These are phyloP conservation scores for Psittacus erithacus DNA, from an alignment of 2,113 vertebrate species.

Conservation along the genomic window DNA sequence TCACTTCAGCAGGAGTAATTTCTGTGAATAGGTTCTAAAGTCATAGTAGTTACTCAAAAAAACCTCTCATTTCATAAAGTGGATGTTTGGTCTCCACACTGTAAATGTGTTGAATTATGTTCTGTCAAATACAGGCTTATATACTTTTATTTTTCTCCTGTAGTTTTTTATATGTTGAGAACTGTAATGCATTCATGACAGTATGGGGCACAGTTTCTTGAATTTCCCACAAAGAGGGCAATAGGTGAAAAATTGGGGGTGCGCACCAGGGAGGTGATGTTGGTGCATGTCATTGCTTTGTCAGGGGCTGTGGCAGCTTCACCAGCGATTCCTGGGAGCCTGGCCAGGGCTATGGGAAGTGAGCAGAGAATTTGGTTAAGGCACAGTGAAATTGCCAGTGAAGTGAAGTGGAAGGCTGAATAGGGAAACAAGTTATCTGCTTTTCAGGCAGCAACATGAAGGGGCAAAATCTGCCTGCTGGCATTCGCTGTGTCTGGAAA, in stretches of 20 bases:
- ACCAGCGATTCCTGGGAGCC: background rate
- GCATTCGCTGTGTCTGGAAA: background rate
- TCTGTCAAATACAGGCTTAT: background rate
- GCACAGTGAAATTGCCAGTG: background rate
- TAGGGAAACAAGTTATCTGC: background rate
- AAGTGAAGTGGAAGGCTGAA: background rate
- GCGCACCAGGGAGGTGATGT: background rate
- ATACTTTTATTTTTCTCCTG: background rate
- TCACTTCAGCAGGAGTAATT: constrained; percentile 22
- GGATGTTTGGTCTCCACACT: background rate
- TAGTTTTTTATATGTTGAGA: background rate
- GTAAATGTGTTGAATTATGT: constrained; percentile 36
- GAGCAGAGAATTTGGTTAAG: background rate
- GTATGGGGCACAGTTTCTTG: background rate
- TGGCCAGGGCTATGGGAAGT: background rate
- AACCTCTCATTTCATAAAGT: constrained; percentile 24
- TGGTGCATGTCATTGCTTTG: background rate
- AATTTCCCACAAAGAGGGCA: constrained; percentile 22
- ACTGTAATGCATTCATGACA: background rate
- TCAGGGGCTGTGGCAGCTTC: background rate
- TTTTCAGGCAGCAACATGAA: background rate
- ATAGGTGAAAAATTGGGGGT: background rate
- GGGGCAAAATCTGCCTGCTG: background rate
- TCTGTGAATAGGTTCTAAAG: constrained; percentile 49
- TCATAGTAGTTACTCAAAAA: constrained; percentile 23